Conservation (phyloP, 1,140 invertebrate genomes). For the Nixonia krombeini region DNA sequence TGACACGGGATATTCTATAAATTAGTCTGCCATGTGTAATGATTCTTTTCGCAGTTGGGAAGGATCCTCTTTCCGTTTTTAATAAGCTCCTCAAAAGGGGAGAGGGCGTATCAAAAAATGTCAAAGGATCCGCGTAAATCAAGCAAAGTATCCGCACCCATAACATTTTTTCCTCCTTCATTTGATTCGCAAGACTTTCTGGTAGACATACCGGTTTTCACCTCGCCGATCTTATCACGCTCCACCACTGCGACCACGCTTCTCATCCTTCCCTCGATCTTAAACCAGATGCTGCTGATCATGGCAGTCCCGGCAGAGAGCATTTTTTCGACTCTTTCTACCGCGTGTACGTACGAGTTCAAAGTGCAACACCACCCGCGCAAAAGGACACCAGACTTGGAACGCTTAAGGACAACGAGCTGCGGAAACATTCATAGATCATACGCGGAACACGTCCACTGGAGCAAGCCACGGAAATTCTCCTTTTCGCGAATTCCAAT, state of each 20-base stretch:
- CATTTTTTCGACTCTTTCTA: not conserved
- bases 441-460: not conserved
- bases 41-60: not conserved
- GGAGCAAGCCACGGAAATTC: too few species aligned
- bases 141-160: not conserved
- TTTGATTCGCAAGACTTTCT: slow-evolving; percentile 31
- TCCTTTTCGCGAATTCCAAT: too few species aligned
- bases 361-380: slow-evolving; percentile 1
- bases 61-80: slow-evolving; percentile 4
- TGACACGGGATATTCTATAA: slow-evolving; percentile 1
- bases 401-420: not conserved
- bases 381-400: not conserved
- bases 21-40: not conserved
- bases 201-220: slow-evolving; percentile 47
- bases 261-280: slow-evolving; percentile 36
- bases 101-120: slow-evolving; percentile 3
- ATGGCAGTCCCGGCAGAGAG: slow-evolving; percentile 13
- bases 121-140: slow-evolving; percentile 8
- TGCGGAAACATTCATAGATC: not conserved
- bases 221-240: slow-evolving; percentile 53
- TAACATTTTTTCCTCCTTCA: slow-evolving; percentile 9
- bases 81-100: slow-evolving; percentile 6
- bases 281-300: slow-evolving; percentile 44
- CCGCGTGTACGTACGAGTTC: not conserved
- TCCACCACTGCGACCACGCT: slow-evolving; percentile 11